Percentiles rank a stretch among this genome's conserved stretches.
phyloP scores from a whole-genome alignment of 2,113 vertebrate genomes.

The pig (Sus scrofa) region DNA sequence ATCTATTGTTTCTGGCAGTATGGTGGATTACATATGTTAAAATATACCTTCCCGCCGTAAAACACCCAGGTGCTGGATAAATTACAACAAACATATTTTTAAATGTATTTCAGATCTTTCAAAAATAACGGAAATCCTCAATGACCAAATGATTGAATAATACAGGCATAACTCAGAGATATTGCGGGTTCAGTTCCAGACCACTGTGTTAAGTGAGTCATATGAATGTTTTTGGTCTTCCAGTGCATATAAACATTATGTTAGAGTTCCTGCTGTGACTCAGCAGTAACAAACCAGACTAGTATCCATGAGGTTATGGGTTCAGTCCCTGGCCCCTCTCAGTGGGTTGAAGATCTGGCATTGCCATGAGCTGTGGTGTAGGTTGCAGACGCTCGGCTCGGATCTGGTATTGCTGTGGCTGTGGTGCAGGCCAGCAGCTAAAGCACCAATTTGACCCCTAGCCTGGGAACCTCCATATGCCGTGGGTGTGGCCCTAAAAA shows the following conservation, averaged over 20 bases:
- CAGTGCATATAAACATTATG: neutral
- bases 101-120: constrained; percentile 39
- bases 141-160: neutral
- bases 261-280: too few species aligned
- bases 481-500: too few species aligned
- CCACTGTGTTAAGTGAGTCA: neutral
- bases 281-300: too few species aligned
- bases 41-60: constrained; percentile 38
- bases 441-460: too few species aligned
- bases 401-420: too few species aligned
- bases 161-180: neutral
- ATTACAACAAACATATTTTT: neutral
- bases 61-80: neutral
- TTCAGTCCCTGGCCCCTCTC: too few species aligned
- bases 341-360: too few species aligned
- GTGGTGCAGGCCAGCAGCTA: too few species aligned
- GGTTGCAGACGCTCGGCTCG: too few species aligned
- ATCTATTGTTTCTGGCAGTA: neutral
- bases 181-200: neutral
- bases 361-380: too few species aligned
- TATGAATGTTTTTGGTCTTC: neutral
- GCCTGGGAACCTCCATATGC: too few species aligned
- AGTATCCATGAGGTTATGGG: too few species aligned
- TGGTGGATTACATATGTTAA: neutral
- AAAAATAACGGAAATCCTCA: constrained; percentile 11